Percentiles rank a stretch among this genome's conserved stretches.
Conservation (phyloP, 2,888 invertebrate species). For the Pristionchus entomophagus region DNA sequence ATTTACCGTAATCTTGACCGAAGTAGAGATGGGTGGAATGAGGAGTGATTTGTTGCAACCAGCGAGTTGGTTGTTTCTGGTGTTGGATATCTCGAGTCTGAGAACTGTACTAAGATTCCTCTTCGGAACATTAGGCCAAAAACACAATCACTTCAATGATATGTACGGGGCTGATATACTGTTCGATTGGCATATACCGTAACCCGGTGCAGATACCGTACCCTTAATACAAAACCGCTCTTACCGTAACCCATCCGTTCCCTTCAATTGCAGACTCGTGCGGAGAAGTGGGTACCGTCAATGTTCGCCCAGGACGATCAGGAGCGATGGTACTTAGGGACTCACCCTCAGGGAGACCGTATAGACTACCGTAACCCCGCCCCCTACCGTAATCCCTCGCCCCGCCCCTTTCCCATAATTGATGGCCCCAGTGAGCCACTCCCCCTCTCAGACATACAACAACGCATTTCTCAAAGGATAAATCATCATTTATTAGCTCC, state of each 20-base stretch:
- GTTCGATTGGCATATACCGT: too few relatives aligned
- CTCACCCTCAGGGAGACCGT: conserved; percentile 42
- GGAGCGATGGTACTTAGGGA: conserved; percentile 45
- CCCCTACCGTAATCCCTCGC: too few relatives aligned
- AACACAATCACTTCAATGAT: too few relatives aligned
- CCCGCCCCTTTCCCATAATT: neutral
- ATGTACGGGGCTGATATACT: too few relatives aligned
- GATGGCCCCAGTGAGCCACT: neutral
- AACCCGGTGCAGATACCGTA: too few relatives aligned
- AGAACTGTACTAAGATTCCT: too few relatives aligned
- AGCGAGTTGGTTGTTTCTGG: too few relatives aligned
- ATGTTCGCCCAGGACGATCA: conserved; percentile 52
- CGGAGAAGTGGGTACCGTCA: conserved; percentile 61
- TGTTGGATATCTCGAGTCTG: too few relatives aligned
- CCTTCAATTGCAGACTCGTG: conserved; percentile 56
- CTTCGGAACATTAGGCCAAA: too few relatives aligned
- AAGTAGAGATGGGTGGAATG: too few relatives aligned
- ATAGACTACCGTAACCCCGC: conserved; percentile 8
- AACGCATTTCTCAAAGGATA: conserved; percentile 9
- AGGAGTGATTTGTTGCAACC: too few relatives aligned
- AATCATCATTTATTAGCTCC: conserved; percentile 36
- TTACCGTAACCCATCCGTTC: neutral
- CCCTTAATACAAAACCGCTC: neutral
- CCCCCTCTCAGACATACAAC: neutral
- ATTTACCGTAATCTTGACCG: too few relatives aligned